Evolutionary conservation across 2,113 vertebrate genomes (phyloP), one percentile per base, ranked within the genome.

Genomic region (Tachysurus fulvidraco): DNA sequence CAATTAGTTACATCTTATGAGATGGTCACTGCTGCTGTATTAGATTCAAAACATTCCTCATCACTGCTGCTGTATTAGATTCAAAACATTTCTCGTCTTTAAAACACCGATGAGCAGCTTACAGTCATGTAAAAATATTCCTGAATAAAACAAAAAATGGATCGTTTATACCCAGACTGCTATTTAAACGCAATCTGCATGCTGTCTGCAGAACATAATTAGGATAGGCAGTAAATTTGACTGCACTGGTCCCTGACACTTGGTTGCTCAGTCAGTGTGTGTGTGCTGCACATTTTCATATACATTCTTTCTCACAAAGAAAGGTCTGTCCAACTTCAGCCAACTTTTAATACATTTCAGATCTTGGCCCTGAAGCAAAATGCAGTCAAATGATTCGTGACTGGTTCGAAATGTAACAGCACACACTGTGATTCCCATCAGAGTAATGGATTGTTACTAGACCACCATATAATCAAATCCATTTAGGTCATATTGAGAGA

Each of bases 281-380:
- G 79, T 28, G 85, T 55, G 79, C n/a, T 52, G 36, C 21, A 46
- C 36, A 79, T 59, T 69, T 65, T 57, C 28, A 64, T 36, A 30
- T 62, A 71, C 83, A 76, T 73, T 50, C 44, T 23, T 81, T 41
- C 17, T 89, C 25, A 77, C 54, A 84, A 74, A 71, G 57, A 76
- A 67, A 36, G 28, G 25, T 71, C 79, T 79, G 46, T 79, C 52
- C 44, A 41, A 36, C 19, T 83, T 60, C 44, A 54, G 59, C 28
- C 83, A 83, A 81, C 59, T 69, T 62, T 60, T 83, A 67, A 77
- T 83, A 50, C 0, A 19, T 76, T 46, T 89, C 73, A 69, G 64
- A 44, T 69, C 85, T 52, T 54, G n/a, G 59, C 44, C 8, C 25
- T 57, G 36, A 25, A 23, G n/a, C 55, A 62, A 88, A 73, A 46